Evolutionary conservation across 2,113 vertebrate genomes (phyloP).

Genomic region (Climacteris rufus): DNA sequence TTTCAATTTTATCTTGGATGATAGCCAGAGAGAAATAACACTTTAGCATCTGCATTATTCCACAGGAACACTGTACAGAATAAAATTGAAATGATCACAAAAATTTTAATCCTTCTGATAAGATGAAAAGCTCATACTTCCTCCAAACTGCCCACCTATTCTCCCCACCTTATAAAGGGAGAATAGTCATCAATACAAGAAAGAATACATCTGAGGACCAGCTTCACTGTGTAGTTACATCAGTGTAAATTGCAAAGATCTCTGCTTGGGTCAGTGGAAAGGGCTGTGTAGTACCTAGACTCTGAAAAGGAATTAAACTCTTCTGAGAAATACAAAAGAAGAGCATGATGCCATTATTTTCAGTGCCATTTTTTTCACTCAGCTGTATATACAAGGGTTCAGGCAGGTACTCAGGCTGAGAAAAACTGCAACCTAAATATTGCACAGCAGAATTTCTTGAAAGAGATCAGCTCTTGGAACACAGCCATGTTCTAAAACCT

Average conservation of each 20-base stretch:
- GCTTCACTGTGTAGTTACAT: not conserved
- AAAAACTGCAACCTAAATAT: not conserved
- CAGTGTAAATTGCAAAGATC: not conserved
- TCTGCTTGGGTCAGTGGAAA: not conserved
- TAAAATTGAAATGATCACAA: not conserved
- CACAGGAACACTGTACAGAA: not conserved
- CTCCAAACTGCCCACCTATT: not conserved
- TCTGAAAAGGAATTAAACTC: not conserved
- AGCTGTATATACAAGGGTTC: not conserved
- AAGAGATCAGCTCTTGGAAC: not conserved
- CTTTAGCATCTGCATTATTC: constrained; percentile 52
- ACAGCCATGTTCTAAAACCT: not conserved
- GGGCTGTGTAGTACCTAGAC: not conserved
- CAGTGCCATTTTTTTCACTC: not conserved
- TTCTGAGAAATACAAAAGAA: not conserved
- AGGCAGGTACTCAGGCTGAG: not conserved
- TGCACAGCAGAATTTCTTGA: not conserved
- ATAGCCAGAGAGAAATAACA: constrained; percentile 65
- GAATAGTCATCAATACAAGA: not conserved
- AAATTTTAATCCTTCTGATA: not conserved
- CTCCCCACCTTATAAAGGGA: not conserved
- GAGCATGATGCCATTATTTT: not conserved
- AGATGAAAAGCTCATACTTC: not conserved
- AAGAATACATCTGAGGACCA: not conserved
- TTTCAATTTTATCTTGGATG: constrained; percentile 61